Conservation (phyloP, 1,140 invertebrate genomes). For the Nephila pilipes region DNA sequence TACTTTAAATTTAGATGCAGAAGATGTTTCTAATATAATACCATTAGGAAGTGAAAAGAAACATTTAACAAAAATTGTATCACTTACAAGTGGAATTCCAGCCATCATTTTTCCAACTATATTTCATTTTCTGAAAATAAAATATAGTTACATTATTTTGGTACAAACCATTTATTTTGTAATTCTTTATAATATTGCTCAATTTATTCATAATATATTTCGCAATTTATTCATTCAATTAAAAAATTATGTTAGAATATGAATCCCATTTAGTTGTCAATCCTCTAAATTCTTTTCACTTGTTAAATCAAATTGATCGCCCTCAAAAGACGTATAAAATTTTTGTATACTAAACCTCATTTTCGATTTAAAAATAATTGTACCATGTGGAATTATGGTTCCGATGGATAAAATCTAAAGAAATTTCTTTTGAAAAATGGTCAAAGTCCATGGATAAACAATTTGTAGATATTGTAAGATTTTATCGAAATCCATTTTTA, state of each 20-base stretch:
- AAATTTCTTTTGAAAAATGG: slow-evolving; percentile 38
- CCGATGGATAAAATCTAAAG: slow-evolving; percentile 16
- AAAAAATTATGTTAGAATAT: slow-evolving; percentile 43
- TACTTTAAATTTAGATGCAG: too few species aligned
- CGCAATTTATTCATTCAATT: background rate
- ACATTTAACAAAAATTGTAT: background rate
- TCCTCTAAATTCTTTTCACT: background rate
- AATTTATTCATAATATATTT: background rate
- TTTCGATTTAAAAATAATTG: background rate
- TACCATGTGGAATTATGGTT: slow-evolving; percentile 40
- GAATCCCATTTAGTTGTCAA: background rate
- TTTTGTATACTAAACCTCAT: slow-evolving; percentile 7
- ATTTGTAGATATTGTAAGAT: background rate
- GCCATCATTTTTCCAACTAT: background rate
- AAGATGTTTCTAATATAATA: background rate
- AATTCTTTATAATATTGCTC: background rate
- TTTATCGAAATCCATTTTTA: background rate
- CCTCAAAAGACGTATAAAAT: background rate
- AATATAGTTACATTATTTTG: too few species aligned
- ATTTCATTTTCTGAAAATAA: background rate
- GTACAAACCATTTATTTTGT: too few species aligned
- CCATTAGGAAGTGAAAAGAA: background rate
- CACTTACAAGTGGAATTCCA: background rate
- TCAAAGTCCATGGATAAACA: background rate
- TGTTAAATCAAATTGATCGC: background rate